Conservation (phyloP, 1,140 invertebrate genomes). For the Cotesia glomerata region DNA sequence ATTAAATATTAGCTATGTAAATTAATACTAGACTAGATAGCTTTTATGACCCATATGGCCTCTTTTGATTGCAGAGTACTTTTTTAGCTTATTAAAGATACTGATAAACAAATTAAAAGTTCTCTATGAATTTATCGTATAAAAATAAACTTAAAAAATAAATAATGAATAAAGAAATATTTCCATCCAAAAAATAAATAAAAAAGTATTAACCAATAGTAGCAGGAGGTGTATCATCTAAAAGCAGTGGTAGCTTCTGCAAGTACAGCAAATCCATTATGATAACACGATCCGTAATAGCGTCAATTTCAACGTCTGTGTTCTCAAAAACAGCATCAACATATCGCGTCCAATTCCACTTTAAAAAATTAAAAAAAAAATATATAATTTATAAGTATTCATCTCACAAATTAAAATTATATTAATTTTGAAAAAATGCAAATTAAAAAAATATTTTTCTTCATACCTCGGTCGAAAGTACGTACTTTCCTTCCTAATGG, state of each 20-base stretch:
- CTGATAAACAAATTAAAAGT: background rate
- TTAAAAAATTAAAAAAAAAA: conserved; percentile 13
- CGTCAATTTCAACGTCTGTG: conserved; percentile 66
- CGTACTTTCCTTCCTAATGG: too few relatives aligned
- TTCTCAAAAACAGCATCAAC: conserved; percentile 67
- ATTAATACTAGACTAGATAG: conserved; percentile 38
- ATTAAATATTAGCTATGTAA: background rate
- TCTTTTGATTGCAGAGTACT: conserved; percentile 37
- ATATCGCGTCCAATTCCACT: conserved; percentile 76
- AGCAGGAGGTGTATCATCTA: conserved; percentile 61
- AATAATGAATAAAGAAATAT: background rate
- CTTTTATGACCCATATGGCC: conserved; percentile 41
- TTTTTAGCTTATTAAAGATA: background rate
- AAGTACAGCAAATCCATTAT: conserved; percentile 70
- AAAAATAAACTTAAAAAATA: background rate
- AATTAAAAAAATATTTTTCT: too few relatives aligned
- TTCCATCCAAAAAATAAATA: background rate
- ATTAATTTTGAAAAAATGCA: background rate
- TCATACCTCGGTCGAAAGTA: too few relatives aligned
- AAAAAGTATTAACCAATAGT: conserved; percentile 63
- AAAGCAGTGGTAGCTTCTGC: conserved; percentile 65
- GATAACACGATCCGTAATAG: conserved; percentile 63
- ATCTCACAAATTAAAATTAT: background rate
- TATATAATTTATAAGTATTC: background rate
- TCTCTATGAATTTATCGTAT: background rate